A percentile compares a stretch with the other conserved stretches of the same genome.
These are phyloP conservation scores for Pseudopleuronectes americanus DNA, from an alignment of 2,797 vertebrate species.

Conservation along the genomic window DNA sequence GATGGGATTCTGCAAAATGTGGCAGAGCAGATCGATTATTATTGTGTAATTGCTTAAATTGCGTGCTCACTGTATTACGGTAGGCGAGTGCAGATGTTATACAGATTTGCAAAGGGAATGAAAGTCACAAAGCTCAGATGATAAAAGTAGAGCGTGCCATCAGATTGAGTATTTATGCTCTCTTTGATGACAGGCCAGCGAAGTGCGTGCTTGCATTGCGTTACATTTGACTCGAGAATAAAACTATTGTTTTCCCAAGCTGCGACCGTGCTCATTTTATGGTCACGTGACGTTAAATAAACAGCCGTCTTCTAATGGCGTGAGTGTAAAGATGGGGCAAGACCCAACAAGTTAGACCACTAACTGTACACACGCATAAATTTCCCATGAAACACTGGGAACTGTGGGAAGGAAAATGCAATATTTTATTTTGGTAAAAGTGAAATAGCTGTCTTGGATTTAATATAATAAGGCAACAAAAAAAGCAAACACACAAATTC, in stretches of 20 bases:
- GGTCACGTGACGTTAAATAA: constrained; percentile 34
- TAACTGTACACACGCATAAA: not conserved
- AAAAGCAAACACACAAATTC: constrained; percentile 48
- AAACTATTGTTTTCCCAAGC: constrained; percentile 39
- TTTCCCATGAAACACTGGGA: constrained; percentile 7
- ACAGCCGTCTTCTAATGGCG: constrained; percentile 23
- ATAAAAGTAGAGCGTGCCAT: constrained; percentile 53
- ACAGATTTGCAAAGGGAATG: constrained; percentile 39
- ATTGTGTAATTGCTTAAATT: constrained; percentile 54
- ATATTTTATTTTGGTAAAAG: constrained; percentile 8
- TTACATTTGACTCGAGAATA: constrained; percentile 22
- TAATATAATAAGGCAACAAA: constrained; percentile 34
- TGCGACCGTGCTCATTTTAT: constrained; percentile 29
- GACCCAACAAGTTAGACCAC: constrained; percentile 27
- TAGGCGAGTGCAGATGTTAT: constrained; percentile 50
- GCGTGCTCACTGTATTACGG: constrained; percentile 38
- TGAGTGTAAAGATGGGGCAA: constrained; percentile 26
- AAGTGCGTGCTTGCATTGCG: constrained; percentile 21
- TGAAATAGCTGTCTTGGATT: constrained; percentile 25
- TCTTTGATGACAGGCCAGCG: constrained; percentile 47
- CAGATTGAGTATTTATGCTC: constrained; percentile 54
- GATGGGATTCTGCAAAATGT: constrained; percentile 44
- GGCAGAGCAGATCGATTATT: constrained; percentile 46
- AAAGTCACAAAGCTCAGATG: constrained; percentile 35
- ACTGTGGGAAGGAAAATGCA: constrained; percentile 11